Base-by-base conservation (phyloP, 2,797 vertebrate species). In the Odontamblyopus lacepedii region DNA sequence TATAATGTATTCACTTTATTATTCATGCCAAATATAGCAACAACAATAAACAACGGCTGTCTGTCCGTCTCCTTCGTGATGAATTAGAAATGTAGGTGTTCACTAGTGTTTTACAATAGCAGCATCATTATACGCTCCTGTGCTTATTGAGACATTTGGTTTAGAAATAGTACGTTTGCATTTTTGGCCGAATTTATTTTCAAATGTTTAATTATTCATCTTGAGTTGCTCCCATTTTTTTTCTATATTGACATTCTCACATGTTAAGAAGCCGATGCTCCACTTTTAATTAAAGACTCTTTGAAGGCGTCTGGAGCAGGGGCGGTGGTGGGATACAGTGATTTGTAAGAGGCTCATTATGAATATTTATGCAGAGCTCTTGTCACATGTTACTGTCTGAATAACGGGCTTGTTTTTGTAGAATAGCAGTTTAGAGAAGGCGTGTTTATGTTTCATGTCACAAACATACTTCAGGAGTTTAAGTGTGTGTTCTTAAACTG, bases 271-370 rank as follows among this genome's bases (percentile, higher is more conserved):
- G 67, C 74, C 15, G 23, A 50, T 85, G 82, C 44, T 85, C 83
- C 75, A 86, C 76, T 87, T 88, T 82, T 75, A 63, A 78, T 82
- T 75, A 63, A 78, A 63, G 55, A 79, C 65, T 79, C 86, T 84
- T 82, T 88, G 76, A 88, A 87, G 76, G 78, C 75, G 71, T 80
- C 68, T 77, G 55, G 62, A 72, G 68, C 50, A 69, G 76, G 41
- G 11, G 41, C 12, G 41, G 59, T 75, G 72, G 48, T 72, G 70
- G 68, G n/a, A 23, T 44, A 32, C 67, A 70, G 32, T 75, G 78
- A 76, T 26, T 23, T 32, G 29, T 85, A 88, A 90, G 90, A 88
- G 82, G 89, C 87, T 93, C 92, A 90, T 62, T 74, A 64, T 73
- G 19, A 38, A 44, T 3, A 3, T 64, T 53, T 71, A 8, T 64